Evolutionary conservation across 2,113 vertebrate species (phyloP).

Genomic region (Columba livia): DNA sequence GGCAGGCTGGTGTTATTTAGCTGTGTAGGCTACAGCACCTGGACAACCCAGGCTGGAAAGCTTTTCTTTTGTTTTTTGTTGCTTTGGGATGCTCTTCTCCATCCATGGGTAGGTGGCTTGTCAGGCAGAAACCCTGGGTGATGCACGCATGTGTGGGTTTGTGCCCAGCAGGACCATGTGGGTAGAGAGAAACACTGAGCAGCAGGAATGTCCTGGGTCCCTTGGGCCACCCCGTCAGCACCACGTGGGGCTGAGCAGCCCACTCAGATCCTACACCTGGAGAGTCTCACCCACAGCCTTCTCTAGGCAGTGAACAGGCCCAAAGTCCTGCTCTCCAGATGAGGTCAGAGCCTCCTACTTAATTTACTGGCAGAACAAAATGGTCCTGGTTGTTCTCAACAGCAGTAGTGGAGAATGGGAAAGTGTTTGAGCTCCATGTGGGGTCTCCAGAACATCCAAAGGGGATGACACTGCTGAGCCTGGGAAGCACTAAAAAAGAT

Average conservation of each 20-base stretch:
- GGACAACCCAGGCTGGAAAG: not conserved
- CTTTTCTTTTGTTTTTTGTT: not conserved
- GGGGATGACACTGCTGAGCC: not conserved
- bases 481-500: not conserved
- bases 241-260: rapidly evolving
- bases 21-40: not conserved
- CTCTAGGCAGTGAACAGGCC: not conserved
- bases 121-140: not conserved
- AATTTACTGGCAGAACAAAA: not conserved
- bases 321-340: not conserved
- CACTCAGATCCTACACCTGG: rapidly evolving
- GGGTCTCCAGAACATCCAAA: not conserved
- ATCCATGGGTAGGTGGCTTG: not conserved
- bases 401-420: not conserved
- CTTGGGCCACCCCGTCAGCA: not conserved
- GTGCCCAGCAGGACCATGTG: not conserved
- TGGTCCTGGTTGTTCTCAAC: not conserved
- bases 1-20: not conserved
- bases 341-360: not conserved
- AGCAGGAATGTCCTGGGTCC: not conserved
- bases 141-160: rapidly evolving
- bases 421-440: not conserved
- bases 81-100: not conserved
- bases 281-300: not conserved
- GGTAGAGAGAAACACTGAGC: rapidly evolving